A percentile compares a stretch with the other conserved stretches of the same genome.
Evolutionary conservation across 92 coral and sea anemone species (phyloP).

Genomic region (Ricordea florida): DNA sequence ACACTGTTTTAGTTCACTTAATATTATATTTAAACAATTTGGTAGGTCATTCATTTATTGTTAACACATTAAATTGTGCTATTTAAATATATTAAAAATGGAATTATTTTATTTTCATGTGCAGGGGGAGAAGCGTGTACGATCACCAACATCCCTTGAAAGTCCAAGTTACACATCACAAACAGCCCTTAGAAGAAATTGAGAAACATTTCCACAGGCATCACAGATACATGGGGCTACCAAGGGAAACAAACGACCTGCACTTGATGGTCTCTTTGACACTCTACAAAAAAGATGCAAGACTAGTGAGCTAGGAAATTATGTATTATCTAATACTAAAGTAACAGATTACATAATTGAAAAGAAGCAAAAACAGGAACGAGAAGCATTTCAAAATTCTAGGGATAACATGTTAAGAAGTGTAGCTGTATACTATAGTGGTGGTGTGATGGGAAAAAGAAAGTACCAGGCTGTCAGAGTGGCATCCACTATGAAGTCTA

Average conservation of each 20-base stretch:
- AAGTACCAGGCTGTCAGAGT: slow-evolving; percentile 60
- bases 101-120: too few species aligned
- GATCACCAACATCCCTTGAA: too few species aligned
- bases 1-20: too few species aligned
- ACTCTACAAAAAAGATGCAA: slow-evolving; percentile 57
- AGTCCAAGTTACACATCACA: too few species aligned
- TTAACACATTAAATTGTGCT: too few species aligned
- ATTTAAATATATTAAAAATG: too few species aligned
- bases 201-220: slow-evolving; percentile 40
- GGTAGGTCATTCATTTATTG: too few species aligned
- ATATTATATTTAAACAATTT: too few species aligned
- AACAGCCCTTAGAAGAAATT: slow-evolving; percentile 31
- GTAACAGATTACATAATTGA: slow-evolving; percentile 50
- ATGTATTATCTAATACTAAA: slow-evolving; percentile 40
- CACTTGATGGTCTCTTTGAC: slow-evolving; percentile 56
- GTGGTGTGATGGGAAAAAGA: slow-evolving; percentile 73
- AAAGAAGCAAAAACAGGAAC: slow-evolving; percentile 25
- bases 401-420: slow-evolving; percentile 53
- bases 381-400: slow-evolving; percentile 32
- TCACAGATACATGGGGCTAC: slow-evolving; percentile 50
- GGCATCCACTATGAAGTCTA: slow-evolving; percentile 56
- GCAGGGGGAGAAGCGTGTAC: too few species aligned
- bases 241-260: slow-evolving; percentile 46
- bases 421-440: slow-evolving; percentile 64
- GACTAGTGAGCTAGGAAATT: slow-evolving; percentile 59